Evolutionary conservation across 2,797 vertebrate genomes (phyloP).

Genomic region (Cirrhinus molitorella): DNA sequence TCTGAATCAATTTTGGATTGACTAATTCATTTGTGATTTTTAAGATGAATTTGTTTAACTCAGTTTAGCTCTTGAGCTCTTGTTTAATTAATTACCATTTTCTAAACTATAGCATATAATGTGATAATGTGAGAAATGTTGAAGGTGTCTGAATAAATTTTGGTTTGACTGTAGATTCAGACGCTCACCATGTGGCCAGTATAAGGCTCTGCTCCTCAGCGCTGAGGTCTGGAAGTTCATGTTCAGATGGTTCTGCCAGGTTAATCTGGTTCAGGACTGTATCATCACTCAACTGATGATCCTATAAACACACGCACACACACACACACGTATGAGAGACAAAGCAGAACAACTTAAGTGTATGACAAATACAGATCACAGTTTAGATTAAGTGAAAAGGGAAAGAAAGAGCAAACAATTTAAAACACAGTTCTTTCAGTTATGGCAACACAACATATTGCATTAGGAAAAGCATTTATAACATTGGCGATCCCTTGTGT

Average conservation of each 20-base stretch:
- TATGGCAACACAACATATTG: not conserved
- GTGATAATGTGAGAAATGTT: no score
- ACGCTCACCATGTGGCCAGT: constrained; percentile 90
- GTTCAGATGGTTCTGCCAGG: constrained; percentile 84
- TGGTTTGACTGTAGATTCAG: no score
- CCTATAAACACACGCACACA: constrained; percentile 74
- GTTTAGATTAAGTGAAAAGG: not conserved
- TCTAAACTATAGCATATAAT: no score
- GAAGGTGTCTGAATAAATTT: no score
- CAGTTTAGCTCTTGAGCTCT: no score
- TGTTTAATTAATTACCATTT: no score
- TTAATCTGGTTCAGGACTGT: constrained; percentile 89
- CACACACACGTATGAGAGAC: not conserved
- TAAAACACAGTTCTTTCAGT: not conserved
- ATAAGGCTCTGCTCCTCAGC: constrained; percentile 94
- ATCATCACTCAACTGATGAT: constrained; percentile 88
- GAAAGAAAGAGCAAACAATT: not conserved
- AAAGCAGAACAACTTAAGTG: not conserved
- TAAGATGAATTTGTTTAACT: no score
- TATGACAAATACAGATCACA: constrained; percentile 14
- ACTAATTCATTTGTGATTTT: no score
- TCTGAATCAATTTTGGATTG: no score
- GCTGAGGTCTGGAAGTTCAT: constrained; percentile 84
- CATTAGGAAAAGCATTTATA: not conserved
- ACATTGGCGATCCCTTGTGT: not conserved